Conservation (phyloP, 2,797 vertebrate genomes). For the Pitangus sulphuratus region DNA sequence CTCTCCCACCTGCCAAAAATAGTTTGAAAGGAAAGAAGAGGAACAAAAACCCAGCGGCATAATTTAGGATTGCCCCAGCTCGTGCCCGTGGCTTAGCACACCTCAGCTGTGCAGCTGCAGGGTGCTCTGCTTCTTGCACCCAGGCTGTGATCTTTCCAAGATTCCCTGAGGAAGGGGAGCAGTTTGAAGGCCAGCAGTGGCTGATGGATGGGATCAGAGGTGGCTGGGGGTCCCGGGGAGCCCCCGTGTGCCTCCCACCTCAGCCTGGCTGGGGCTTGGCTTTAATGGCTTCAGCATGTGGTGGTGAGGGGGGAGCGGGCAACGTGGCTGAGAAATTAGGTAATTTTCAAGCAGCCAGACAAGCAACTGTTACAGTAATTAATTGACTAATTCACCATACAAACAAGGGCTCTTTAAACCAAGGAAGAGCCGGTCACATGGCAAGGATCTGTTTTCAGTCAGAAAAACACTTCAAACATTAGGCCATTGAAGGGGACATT, state of each 20-base stretch:
- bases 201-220: not conserved
- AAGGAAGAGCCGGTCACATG: slow-evolving; percentile 65
- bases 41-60: rapidly evolving
- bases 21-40: not conserved
- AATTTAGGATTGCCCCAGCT: not conserved
- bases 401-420: slow-evolving; percentile 75
- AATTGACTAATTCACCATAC: slow-evolving; percentile 75
- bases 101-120: rapidly evolving
- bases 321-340: slow-evolving; percentile 52
- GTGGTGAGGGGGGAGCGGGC: not conserved
- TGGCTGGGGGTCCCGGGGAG: not conserved
- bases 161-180: not conserved
- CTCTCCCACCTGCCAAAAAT: not conserved
- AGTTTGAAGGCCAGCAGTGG: not conserved
- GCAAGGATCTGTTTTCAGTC: slow-evolving; percentile 71
- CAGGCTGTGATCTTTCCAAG: rapidly evolving
- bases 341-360: slow-evolving; percentile 60
- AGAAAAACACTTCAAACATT: slow-evolving; percentile 41
- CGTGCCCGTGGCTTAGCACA: rapidly evolving
- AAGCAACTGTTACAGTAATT: slow-evolving; percentile 77
- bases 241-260: rapidly evolving
- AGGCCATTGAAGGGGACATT: slow-evolving; percentile 15
- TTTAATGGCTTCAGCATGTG: slow-evolving; percentile 34
- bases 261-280: not conserved
- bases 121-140: not conserved